Conservation (phyloP, 2,113 vertebrate species). For the Cottus gobio region DNA sequence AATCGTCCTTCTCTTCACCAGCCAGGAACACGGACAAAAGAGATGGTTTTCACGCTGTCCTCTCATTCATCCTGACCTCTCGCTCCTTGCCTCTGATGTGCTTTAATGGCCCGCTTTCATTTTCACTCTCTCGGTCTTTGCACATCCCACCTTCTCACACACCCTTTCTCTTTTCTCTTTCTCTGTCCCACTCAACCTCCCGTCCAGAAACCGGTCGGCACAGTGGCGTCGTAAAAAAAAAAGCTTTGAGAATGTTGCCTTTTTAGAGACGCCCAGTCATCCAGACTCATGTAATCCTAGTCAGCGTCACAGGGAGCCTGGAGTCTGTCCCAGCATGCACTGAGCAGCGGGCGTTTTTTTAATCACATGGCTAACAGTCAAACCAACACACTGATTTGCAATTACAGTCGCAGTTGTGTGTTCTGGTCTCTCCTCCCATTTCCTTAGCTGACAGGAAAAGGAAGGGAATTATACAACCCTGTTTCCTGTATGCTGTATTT, state of each 20-base stretch:
- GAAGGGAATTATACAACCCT: constrained; percentile 60
- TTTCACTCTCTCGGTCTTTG: constrained; percentile 48
- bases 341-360: constrained; percentile 28
- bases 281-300: constrained; percentile 68
- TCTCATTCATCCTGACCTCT: constrained; percentile 66
- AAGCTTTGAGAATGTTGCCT: constrained; percentile 40
- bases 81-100: constrained; percentile 59
- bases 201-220: constrained; percentile 19
- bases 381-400: neutral
- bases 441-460: constrained; percentile 68
- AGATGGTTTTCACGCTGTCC: constrained; percentile 59
- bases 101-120: constrained; percentile 59
- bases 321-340: constrained; percentile 54
- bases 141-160: constrained; percentile 42
- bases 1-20: constrained; percentile 63
- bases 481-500: constrained; percentile 67
- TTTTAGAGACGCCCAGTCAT: constrained; percentile 52
- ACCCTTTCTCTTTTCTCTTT: constrained; percentile 26
- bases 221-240: constrained; percentile 27
- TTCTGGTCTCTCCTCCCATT: constrained; percentile 36
- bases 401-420: neutral
- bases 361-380: constrained; percentile 36
- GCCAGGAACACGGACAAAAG: constrained; percentile 68
- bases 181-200: constrained; percentile 20
- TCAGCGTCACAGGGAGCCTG: constrained; percentile 40